A percentile compares a stretch with the other conserved stretches of the same genome.
Evolutionary conservation across 2,888 invertebrate species (phyloP).

Genomic region (Tholera decimalis): DNA sequence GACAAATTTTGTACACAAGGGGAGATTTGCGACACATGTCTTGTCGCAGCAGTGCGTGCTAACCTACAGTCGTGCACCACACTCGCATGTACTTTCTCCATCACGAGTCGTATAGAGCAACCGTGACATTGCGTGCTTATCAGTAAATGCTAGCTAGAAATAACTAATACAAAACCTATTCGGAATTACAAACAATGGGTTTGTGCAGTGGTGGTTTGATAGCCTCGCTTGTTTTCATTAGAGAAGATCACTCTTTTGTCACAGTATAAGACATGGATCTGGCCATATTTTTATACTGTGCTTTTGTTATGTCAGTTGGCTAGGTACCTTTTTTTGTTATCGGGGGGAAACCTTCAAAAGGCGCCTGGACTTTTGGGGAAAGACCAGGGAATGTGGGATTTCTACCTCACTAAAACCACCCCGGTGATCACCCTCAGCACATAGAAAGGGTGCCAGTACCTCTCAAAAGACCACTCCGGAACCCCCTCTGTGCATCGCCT

Average conservation of each 20-base stretch:
- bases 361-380: too few species aligned
- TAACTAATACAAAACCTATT: slow-evolving; percentile 60
- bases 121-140: slow-evolving; percentile 75
- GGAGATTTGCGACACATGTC: slow-evolving; percentile 25
- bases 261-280: too few species aligned
- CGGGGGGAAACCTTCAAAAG: too few species aligned
- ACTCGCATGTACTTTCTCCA: slow-evolving; percentile 74
- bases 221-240: slow-evolving; percentile 44
- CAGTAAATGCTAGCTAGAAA: slow-evolving; percentile 58
- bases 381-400: too few species aligned
- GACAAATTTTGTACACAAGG: slow-evolving; percentile 9
- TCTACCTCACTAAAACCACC: too few species aligned
- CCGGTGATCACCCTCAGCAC: too few species aligned
- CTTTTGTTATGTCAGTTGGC: slow-evolving; percentile 9
- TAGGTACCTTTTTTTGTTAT: neutral
- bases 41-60: slow-evolving; percentile 14
- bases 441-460: too few species aligned
- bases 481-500: too few species aligned
- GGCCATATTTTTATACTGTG: too few species aligned
- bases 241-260: slow-evolving; percentile 18
- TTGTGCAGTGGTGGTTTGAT: slow-evolving; percentile 44
- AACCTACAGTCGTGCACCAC: slow-evolving; percentile 17
- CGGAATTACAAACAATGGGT: slow-evolving; percentile 60
- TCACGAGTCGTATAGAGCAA: slow-evolving; percentile 63
- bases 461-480: too few species aligned